Conservation (phyloP, 2,888 invertebrate genomes). For the Drosophila eohydei region DNA sequence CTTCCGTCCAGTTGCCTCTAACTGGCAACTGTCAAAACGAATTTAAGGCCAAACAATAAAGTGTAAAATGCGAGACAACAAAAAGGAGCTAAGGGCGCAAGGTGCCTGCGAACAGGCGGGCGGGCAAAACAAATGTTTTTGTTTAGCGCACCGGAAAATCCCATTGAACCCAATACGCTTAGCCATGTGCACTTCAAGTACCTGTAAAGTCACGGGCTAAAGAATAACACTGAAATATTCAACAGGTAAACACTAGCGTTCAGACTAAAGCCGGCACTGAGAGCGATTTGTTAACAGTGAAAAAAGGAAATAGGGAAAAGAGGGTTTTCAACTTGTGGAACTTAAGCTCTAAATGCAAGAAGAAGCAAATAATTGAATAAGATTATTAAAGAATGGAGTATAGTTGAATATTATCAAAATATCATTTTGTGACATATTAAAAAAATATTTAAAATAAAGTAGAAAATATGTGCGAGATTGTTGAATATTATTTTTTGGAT, state of each 20-base stretch:
- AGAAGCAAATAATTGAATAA: background rate
- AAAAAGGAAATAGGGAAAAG: background rate
- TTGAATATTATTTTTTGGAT: too few relatives aligned
- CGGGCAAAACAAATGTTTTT: slow-evolving; percentile 48
- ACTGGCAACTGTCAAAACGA: slow-evolving; percentile 71
- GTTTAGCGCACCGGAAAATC: slow-evolving; percentile 60
- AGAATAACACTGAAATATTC: slow-evolving; percentile 17
- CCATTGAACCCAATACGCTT: slow-evolving; percentile 52
- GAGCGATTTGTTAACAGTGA: slow-evolving; percentile 1
- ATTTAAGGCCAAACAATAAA: slow-evolving; percentile 53
- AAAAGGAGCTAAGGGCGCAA: slow-evolving; percentile 29
- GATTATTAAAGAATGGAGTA: too few relatives aligned
- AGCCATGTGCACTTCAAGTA: slow-evolving; percentile 32
- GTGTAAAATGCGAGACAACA: slow-evolving; percentile 49
- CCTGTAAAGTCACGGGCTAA: slow-evolving; percentile 57
- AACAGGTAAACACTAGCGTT: slow-evolving; percentile 49
- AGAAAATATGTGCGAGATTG: too few relatives aligned
- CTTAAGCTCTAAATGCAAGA: background rate
- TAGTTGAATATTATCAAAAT: too few relatives aligned
- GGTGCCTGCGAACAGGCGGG: slow-evolving; percentile 50
- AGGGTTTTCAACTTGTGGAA: background rate
- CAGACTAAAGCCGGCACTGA: background rate
- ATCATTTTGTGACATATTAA: too few relatives aligned
- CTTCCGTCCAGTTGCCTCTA: slow-evolving; percentile 10
- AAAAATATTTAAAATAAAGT: too few relatives aligned